A percentile compares a stretch with the other conserved stretches of the same genome.
phyloP scores from a whole-genome alignment of 2,113 vertebrate genomes.

The Odocoileus virginianus region DNA sequence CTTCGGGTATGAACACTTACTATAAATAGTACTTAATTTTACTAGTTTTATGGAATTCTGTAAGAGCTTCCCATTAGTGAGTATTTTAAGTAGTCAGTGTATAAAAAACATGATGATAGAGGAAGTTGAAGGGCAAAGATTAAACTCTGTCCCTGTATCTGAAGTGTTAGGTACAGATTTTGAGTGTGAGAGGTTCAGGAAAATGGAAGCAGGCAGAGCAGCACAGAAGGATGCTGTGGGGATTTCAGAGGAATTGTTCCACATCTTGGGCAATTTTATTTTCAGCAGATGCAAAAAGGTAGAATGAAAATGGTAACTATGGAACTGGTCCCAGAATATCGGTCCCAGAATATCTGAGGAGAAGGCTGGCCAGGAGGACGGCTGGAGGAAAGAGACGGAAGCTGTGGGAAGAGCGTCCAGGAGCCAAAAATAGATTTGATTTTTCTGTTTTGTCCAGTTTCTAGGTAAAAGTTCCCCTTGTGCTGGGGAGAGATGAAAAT shows the following conservation, averaged over 20 bases:
- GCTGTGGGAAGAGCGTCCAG: neutral
- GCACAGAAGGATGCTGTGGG: neutral
- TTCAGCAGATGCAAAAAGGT: neutral
- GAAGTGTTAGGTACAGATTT: neutral
- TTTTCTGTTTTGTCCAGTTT: neutral
- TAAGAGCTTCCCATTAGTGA: neutral
- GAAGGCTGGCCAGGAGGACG: neutral
- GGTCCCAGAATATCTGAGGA: neutral
- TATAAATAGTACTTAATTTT: neutral
- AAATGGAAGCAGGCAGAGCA: neutral
- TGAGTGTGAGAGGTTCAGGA: neutral
- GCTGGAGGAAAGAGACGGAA: neutral
- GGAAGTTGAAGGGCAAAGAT: neutral
- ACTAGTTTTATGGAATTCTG: neutral
- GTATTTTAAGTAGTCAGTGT: neutral
- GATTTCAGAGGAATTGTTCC: neutral
- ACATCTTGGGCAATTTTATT: neutral
- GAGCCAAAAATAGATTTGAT: neutral
- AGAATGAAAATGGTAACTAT: neutral
- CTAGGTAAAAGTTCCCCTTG: constrained; percentile 16
- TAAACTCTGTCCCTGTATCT: neutral
- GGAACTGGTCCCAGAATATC: neutral
- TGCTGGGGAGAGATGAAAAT: constrained; percentile 8
- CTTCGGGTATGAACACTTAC: neutral
- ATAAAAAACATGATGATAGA: neutral